Conservation (phyloP, 2,888 invertebrate species). For the Tupiocoris notatus region DNA sequence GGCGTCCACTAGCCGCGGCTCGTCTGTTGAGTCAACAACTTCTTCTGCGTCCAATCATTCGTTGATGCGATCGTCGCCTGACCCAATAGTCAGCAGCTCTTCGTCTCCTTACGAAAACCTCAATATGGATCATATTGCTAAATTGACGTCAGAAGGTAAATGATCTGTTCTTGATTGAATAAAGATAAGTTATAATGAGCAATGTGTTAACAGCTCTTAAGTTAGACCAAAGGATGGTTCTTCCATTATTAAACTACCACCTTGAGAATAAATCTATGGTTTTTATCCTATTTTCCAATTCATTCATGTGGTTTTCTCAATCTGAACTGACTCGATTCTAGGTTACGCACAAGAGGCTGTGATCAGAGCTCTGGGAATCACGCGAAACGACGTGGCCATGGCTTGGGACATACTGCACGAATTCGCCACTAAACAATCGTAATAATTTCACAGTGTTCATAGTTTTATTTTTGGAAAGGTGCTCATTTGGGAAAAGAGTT, state of each 20-base stretch:
- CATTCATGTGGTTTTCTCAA: no score
- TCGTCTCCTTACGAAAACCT: slow-evolving; percentile 71
- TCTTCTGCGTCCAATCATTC: slow-evolving; percentile 39
- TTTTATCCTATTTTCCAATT: no score
- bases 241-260: no score
- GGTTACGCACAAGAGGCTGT: slow-evolving; percentile 87
- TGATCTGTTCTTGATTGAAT: not conserved
- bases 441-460: not conserved
- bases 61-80: slow-evolving; percentile 38
- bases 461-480: not conserved
- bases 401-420: slow-evolving; percentile 91
- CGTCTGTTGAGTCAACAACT: slow-evolving; percentile 48
- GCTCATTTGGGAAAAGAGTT: not conserved
- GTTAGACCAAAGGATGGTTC: no score
- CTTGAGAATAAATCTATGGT: no score
- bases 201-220: no score
- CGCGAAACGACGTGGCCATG: slow-evolving; percentile 91
- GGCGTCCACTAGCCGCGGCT: slow-evolving; percentile 42
- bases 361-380: slow-evolving; percentile 86
- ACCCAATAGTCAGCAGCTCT: slow-evolving; percentile 22
- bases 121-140: slow-evolving; percentile 86
- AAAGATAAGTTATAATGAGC: not conserved
- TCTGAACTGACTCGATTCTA: slow-evolving; percentile 33
- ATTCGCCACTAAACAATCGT: slow-evolving; percentile 67
- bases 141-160: slow-evolving; percentile 74